Base-by-base conservation (phyloP, 2,888 invertebrate genomes). In the Altica lythri region DNA sequence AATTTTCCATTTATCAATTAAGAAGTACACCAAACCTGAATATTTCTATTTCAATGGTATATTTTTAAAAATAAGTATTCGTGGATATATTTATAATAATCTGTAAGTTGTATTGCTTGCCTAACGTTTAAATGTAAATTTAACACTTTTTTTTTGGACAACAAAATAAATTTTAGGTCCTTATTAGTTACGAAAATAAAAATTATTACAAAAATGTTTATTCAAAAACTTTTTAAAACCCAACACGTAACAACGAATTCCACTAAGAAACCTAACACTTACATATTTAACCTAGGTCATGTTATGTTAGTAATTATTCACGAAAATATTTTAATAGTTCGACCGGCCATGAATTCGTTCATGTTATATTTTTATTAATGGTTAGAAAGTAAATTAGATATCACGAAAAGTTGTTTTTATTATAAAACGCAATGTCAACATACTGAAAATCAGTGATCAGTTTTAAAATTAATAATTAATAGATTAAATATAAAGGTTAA, bases 81-180 rank as follows among this genome's bases (percentile, higher is more conserved):
- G n/a, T n/a, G n/a, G n/a, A n/a, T n/a, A n/a, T n/a, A n/a, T n/a
- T n/a, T n/a, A n/a, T n/a, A n/a, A n/a, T n/a, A n/a, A n/a, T n/a
- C n/a, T n/a, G n/a, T n/a, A n/a, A n/a, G n/a, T n/a, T n/a, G n/a
- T n/a, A n/a, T n/a, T n/a, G n/a, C n/a, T n/a, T n/a, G n/a, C n/a
- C n/a, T n/a, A n/a, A n/a, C n/a, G n/a, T n/a, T n/a, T n/a, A n/a
- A n/a, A n/a, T n/a, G n/a, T n/a, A n/a, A n/a, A n/a, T n/a, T n/a
- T n/a, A n/a, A n/a, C n/a, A n/a, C 34, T 5, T 16, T 16, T 34
- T 34, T 34, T 34, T 34, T 34, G 16, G 34, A 34, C 16, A 34
- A 3, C 16, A 34, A 34, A 34, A 16, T 34, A 16, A 8, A 34
- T 34, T 34, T 34, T 34, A 34, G 13, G 34, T 34, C 16, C 34